Evolutionary conservation across 1,140 invertebrate species (phyloP), one percentile per base, ranked within the genome.

Genomic region (Atta colombica): DNA sequence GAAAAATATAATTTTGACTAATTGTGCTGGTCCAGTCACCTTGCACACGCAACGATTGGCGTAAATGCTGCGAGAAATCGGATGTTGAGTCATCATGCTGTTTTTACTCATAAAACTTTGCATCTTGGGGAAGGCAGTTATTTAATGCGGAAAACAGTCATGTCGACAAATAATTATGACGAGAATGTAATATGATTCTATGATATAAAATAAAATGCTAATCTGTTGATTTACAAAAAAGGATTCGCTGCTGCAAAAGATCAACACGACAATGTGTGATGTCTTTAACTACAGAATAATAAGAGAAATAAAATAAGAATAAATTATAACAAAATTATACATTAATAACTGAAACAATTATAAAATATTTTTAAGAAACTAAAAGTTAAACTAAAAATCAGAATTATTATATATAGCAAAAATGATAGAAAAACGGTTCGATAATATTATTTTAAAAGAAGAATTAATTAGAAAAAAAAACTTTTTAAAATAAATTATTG

Each of bases 51-150:
- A 55, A 53, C 28, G 4, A 63, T 45, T 16, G 58, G 21, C 35
- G 16, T 49, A 10, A 8, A 77, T 45, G 74, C 55, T 63, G 74
- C 18, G 31, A 4, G 49, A 60, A 74, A 78, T 75, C 14, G 66
- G 31, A 75, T 28, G 81, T 77, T 88, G 86, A 88, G 80, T 88
- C 87, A 86, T 53, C 53, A 60, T 74, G 72, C 51, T n/a, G 53
- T 39, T 69, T 87, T 88, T 69, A 65, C 63, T 28, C 39, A 28
- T n/a, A 2, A 85, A 77, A 80, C 51, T 68, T 63, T 68, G 31
- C 14, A n/a, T 35, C 61, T 25, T 49, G n/a, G 10, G 14, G 49
- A 12, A 28, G 14, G n/a, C 18, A n/a, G 45, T 80, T 80, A 80
- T 53, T 80, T 53, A 80, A 55, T 10, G 8, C 63, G n/a, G 12